Evolutionary conservation across 2,797 vertebrate species (phyloP), one percentile per base, ranked within the genome.

Genomic region (Sparidentex hasta): DNA sequence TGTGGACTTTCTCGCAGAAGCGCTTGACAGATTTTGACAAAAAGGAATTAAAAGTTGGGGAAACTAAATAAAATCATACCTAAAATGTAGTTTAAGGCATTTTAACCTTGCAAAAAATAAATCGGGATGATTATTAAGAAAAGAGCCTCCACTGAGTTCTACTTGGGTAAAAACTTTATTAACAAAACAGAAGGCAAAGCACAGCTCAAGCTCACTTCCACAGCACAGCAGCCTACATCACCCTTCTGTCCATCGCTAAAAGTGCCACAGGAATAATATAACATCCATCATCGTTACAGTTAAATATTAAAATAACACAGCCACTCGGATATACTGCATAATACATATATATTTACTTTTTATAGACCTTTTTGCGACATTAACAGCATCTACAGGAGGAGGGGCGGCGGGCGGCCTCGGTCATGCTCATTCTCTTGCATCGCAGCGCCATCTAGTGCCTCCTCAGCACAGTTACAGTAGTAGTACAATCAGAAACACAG

Each of bases 151-250:
- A 65, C 9, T 70, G 51, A 7, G 51, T 44, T 14, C 46, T 56
- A 76, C 48, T 76, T 51, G 72, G 88, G 87, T 95, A 94, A 88
- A 96, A 95, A 95, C 91, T 96, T 95, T 95, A 95, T 94, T 95
- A 95, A 91, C 88, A 94, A 95, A 95, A 88, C 88, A 88, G 80
- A 93, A 86, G 90, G 90, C 89, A 89, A 94, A 95, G 92, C 93
- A 93, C 88, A 94, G 88, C 85, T 90, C 83, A 90, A 93, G 88
- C 87, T 92, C 83, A 93, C 75, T 83, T 64, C 90, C 85, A 92
- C 74, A 91, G 77, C 86, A 85, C 83, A 83, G 76, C 73, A 84
- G 83, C 80, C 76, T 62, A 85, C 70, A 57, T 47, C 16, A 68
- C 20, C 65, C 41, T 67, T 83, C 81, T 71, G 82, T 82, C 74